These are phyloP conservation scores for Sympetrum striolatum DNA, from an alignment of 2,888 invertebrate genomes.

Conservation along the genomic window DNA sequence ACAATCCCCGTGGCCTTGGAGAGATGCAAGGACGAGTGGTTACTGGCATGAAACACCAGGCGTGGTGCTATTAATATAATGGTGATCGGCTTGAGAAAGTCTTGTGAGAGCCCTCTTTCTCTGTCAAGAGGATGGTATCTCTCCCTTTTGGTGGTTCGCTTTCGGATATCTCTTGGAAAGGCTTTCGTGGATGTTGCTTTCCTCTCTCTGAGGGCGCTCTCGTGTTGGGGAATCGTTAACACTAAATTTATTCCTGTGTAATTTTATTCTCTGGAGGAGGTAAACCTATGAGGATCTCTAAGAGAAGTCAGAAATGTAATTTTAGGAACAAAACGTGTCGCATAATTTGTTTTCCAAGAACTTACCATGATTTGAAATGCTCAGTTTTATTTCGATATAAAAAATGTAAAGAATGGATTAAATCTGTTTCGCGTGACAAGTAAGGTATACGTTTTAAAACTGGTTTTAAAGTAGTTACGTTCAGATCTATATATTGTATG, in stretches of 20 bases:
- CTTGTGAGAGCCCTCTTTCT: neutral
- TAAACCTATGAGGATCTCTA: too few species aligned
- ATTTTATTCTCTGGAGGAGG: too few species aligned
- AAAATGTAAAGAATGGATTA: too few species aligned
- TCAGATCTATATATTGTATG: too few species aligned
- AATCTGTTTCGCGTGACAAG: too few species aligned
- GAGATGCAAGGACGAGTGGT: conserved; percentile 16
- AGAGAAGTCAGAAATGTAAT: too few species aligned
- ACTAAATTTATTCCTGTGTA: neutral
- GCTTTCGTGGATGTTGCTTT: neutral
- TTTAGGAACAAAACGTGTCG: too few species aligned
- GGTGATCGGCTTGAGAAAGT: conserved; percentile 13
- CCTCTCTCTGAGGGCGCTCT: neutral
- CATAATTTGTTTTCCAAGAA: too few species aligned
- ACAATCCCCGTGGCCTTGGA: conserved; percentile 9
- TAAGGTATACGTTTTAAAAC: too few species aligned
- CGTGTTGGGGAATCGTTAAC: neutral
- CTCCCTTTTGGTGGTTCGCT: neutral
- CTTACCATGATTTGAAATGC: too few species aligned
- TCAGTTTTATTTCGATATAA: too few species aligned
- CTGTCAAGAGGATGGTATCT: neutral
- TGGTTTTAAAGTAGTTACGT: too few species aligned
- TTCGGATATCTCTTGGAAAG: neutral
- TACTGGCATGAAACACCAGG: neutral
- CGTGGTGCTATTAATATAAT: conserved; percentile 27